Evolutionary conservation across 1,140 invertebrate genomes (phyloP), one percentile per base, ranked within the genome.

Genomic region (Dendrolimus punctatus): DNA sequence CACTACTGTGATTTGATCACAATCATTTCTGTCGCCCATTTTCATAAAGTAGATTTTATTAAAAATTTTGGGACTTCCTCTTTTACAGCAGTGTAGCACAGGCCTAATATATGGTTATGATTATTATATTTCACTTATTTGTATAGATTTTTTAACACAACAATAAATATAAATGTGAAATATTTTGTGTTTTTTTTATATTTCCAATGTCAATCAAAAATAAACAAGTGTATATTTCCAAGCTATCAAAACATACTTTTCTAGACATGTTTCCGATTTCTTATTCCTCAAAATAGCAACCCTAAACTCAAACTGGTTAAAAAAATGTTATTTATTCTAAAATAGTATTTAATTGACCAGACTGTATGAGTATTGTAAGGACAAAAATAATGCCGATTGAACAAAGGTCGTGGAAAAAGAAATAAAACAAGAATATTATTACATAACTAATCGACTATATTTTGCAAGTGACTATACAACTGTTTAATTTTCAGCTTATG

Each of bases 91-190:
- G 69, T 78, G 74, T 78, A 73, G 68, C 64, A 71, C 61, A 66
- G 66, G 69, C 54, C 51, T 64, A 67, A 71, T 65, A 60, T 77
- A 72, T 64, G 73, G 70, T 81, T 80, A 81, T 83, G 62, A 79
- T 80, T 75, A 58, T 58, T 54, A 69, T 61, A 52, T 58, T 80
- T 80, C 79, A 84, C 82, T 80, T 82, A 84, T 81, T 80, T 86
- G 80, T 86, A 86, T 77, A 83, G 70, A 75, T 76, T 80, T 85
- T 82, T 51, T 82, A 83, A 85, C 82, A 85, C 79, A 85, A 80
- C 76, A 83, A 82, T 85, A 85, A 84, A 85, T 82, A 80, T 84
- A 80, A 84, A 77, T 85, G 82, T 83, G 76, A 80, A 78, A 81
- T 77, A 80, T 55, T 40, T 55, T 61, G 71, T 71, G 65, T 80